Evolutionary conservation across 2,797 vertebrate species (phyloP).

Genomic region (Gambelia wislizenii): DNA sequence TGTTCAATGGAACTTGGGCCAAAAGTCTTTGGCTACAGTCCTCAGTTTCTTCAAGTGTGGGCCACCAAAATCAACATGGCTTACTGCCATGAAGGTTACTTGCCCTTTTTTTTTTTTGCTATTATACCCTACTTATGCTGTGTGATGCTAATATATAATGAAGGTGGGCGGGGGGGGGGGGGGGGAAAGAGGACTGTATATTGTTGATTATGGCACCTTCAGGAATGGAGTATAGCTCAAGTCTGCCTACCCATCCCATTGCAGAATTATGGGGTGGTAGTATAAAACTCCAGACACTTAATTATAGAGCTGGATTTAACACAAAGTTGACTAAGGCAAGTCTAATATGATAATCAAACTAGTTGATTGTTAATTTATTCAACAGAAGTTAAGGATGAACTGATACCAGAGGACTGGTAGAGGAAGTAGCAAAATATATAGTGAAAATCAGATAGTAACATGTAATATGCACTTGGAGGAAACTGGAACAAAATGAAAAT

Average conservation of each 20-base stretch:
- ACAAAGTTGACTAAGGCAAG: not conserved
- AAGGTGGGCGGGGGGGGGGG: too few species aligned
- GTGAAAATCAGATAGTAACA: not conserved
- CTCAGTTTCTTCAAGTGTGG: not conserved
- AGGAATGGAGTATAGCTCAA: not conserved
- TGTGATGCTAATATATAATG: not conserved
- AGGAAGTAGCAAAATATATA: not conserved
- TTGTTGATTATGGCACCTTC: not conserved
- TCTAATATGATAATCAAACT: not conserved
- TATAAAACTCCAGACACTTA: not conserved
- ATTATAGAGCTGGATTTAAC: too few species aligned
- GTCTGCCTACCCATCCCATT: not conserved
- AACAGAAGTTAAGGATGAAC: not conserved
- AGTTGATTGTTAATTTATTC: not conserved
- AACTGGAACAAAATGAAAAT: not conserved
- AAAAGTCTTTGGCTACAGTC: not conserved
- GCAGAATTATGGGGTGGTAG: not conserved
- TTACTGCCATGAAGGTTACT: not conserved
- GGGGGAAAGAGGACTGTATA: not conserved
- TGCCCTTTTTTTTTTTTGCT: not conserved
- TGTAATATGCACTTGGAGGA: not conserved
- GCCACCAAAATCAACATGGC: not conserved
- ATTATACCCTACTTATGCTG: not conserved
- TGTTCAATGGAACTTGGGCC: not conserved
- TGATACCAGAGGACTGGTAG: not conserved